Percentiles rank a stretch among this genome's conserved stretches.
These are phyloP conservation scores for Ammodytes dubius DNA, from an alignment of 2,113 vertebrate species.

Conservation along the genomic window DNA sequence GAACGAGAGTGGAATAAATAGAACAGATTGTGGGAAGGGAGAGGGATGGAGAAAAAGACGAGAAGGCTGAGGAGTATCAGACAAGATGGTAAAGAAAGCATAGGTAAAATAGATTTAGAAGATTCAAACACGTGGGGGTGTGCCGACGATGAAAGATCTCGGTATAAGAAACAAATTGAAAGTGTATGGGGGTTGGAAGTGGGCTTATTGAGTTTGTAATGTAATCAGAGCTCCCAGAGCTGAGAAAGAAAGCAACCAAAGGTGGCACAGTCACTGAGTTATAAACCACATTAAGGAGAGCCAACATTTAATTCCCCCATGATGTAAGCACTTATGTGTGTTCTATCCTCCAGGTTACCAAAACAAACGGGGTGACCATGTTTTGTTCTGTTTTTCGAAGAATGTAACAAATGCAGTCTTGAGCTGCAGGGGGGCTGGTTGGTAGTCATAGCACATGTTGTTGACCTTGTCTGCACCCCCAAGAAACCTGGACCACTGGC, in stretches of 20 bases:
- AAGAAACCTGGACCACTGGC: constrained; percentile 55
- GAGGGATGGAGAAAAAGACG: constrained; percentile 33
- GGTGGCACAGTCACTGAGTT: constrained; percentile 64
- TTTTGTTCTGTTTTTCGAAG: constrained; percentile 69
- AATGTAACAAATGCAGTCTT: constrained; percentile 78
- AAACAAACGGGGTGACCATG: constrained; percentile 71
- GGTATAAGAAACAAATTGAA: constrained; percentile 42
- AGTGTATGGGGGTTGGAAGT: constrained; percentile 36
- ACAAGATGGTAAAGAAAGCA: constrained; percentile 64
- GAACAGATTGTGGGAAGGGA: constrained; percentile 43
- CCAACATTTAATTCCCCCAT: constrained; percentile 58
- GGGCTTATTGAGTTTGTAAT: constrained; percentile 51
- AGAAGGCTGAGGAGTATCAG: constrained; percentile 44
- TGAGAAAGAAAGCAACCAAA: constrained; percentile 65
- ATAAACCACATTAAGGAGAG: constrained; percentile 68
- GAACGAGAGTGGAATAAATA: constrained; percentile 66
- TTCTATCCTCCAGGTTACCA: constrained; percentile 72
- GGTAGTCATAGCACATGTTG: constrained; percentile 73
- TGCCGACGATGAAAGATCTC: constrained; percentile 37
- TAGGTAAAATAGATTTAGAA: constrained; percentile 57
- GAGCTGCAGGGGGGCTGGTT: constrained; percentile 61
- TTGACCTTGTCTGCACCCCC: constrained; percentile 74
- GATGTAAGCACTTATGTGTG: constrained; percentile 54
- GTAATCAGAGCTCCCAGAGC: constrained; percentile 54
- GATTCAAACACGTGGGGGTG: constrained; percentile 25